Base-by-base conservation (phyloP, 53 echinoderm and acorn worm genomes). In the Crossaster papposus region DNA sequence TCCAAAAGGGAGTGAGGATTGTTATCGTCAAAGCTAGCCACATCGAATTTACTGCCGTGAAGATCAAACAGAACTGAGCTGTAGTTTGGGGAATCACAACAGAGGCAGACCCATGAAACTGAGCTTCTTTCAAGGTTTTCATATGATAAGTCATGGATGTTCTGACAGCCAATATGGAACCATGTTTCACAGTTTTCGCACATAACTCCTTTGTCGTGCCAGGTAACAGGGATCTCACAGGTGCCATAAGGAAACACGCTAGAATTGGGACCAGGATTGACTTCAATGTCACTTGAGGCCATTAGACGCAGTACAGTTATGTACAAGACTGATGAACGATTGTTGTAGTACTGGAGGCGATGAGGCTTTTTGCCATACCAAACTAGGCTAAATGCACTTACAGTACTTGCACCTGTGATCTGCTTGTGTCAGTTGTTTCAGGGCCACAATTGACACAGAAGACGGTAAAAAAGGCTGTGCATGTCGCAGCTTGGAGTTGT, bases 101-200 rank as follows among this genome's bases (percentile, higher is more conserved):
- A 30, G 22, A 89, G 38, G 31, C 89, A 89, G 9, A 62, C 36
- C 89, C 89, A 89, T 30, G 63, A 30, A n/a, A 80, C 89, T 32
- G 54, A 50, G 58, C 79, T 35, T 28, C 58, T 64, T 50, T 68
- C 89, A 15, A 80, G 70, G 36, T 37, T 62, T 26, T 64, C 81
- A 29, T 89, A 89, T 33, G 81, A 58, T 33, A 81, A 31, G 64
- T 80, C 89, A 81, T 35, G 83, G 37, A 80, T 65, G 74, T 80
- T 51, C 82, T 90, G 90, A 72, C 90, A 90, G 80, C 72, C 65
- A 79, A 89, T 79, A 32, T 89, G 89, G 62, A 72, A 89, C 79
- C 79, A 79, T 32, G 54, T 89, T 79, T 77, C 79, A 82, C 90
- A 90, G 71, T 82, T 90, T 50, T 83, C 90, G 35, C 82, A 51